phyloP scores from a whole-genome alignment of 2,113 vertebrate species.

The Anhinga anhinga region DNA sequence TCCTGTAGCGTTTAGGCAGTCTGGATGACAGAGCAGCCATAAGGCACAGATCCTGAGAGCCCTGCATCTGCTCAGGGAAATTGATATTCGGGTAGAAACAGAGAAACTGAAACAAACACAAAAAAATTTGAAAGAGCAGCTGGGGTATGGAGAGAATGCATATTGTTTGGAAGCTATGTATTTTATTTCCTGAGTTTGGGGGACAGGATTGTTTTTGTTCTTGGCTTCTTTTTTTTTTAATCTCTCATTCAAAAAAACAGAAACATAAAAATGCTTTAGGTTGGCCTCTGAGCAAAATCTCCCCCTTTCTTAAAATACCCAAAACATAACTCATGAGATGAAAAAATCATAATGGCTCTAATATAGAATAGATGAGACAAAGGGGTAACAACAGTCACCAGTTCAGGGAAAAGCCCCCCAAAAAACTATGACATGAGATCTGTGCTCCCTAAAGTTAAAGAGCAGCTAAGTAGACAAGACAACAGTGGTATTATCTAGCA shows the following conservation, averaged over 20 bases:
- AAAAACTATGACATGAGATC: neutral
- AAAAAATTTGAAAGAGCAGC: neutral
- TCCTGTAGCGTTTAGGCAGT: neutral
- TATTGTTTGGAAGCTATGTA: neutral
- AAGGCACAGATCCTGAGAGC: neutral
- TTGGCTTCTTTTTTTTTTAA: neutral
- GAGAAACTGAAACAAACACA: neutral
- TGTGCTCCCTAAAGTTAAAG: neutral
- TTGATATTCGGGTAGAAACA: neutral
- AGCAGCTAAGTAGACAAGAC: neutral
- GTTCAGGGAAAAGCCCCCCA: neutral
- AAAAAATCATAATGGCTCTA: neutral
- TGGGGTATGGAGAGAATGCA: neutral
- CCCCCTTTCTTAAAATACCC: neutral
- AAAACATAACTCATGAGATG: neutral
- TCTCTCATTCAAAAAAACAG: neutral
- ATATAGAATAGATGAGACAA: neutral
- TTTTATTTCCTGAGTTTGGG: neutral
- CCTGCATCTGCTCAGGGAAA: conserved; percentile 20
- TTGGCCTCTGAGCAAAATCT: neutral
- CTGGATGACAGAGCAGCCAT: neutral
- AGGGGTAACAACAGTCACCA: neutral
- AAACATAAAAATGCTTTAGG: neutral
- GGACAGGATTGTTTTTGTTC: neutral
- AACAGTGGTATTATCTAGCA: neutral